These are phyloP conservation scores for Formica exsecta DNA, from an alignment of 1,140 invertebrate genomes.

Conservation along the genomic window DNA sequence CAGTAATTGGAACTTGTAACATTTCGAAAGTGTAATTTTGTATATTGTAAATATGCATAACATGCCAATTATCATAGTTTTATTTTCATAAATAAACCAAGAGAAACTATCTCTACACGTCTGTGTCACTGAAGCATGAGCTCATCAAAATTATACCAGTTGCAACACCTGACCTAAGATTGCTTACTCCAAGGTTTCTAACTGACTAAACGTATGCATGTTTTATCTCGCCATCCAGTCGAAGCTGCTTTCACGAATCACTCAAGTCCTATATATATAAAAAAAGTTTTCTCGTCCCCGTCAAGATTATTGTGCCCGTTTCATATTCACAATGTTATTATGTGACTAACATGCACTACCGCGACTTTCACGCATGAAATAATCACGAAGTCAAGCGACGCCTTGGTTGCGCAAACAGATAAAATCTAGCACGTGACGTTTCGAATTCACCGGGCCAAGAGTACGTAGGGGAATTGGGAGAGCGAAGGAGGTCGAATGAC, in stretches of 20 bases:
- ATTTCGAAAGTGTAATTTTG: not conserved
- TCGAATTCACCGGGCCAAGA: conserved; percentile 29
- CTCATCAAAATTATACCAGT: conserved; percentile 34
- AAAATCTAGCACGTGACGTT: conserved; percentile 59
- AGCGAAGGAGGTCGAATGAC: conserved; percentile 68
- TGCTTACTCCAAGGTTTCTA: conserved; percentile 10
- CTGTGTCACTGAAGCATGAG: not conserved
- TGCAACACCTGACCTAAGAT: conserved; percentile 37
- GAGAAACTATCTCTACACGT: not conserved
- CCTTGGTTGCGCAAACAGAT: conserved; percentile 61
- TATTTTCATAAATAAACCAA: not conserved
- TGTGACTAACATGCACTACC: conserved; percentile 54
- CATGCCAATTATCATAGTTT: conserved; percentile 3
- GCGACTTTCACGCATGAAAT: conserved; percentile 74
- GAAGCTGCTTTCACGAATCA: conserved; percentile 14
- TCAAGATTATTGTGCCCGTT: conserved; percentile 41
- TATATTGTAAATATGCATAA: not conserved
- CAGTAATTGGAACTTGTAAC: too few relatives aligned
- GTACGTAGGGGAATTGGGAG: not conserved
- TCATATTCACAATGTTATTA: conserved; percentile 63
- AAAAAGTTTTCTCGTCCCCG: not conserved
- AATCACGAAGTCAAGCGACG: conserved; percentile 59
- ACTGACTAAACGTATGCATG: conserved; percentile 17
- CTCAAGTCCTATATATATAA: not conserved
- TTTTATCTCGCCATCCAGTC: conserved; percentile 1